Conservation (phyloP, 2,797 vertebrate genomes). For the Clarias pachynema region DNA sequence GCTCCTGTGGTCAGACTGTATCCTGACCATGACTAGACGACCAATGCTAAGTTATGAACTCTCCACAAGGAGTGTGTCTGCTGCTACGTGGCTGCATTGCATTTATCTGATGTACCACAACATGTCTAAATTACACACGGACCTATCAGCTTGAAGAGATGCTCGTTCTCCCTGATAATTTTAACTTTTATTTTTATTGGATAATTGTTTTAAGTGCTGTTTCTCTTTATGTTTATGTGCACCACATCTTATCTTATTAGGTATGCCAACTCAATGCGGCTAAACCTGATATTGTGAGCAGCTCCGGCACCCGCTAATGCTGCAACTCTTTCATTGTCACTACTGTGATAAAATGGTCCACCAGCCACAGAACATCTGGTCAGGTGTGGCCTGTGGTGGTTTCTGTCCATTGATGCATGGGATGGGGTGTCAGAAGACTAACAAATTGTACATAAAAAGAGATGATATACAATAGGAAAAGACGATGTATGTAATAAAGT, state of each 20-base stretch:
- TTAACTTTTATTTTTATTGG: neutral
- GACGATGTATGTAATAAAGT: neutral
- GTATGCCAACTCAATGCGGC: neutral
- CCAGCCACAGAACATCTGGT: neutral
- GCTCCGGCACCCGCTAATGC: neutral
- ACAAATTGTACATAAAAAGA: neutral
- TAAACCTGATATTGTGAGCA: neutral
- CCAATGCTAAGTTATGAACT: neutral
- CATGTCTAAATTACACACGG: neutral
- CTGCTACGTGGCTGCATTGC: constrained; percentile 27
- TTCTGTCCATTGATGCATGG: neutral
- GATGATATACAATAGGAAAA: neutral
- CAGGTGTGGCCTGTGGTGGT: neutral
- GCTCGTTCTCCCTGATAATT: neutral
- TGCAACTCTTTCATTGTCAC: neutral
- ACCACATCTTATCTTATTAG: neutral
- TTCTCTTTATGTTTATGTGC: neutral
- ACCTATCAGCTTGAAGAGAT: constrained; percentile 3
- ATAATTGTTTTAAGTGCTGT: neutral
- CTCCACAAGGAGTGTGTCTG: neutral
- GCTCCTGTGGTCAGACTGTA: constrained; percentile 43
- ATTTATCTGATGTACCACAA: neutral
- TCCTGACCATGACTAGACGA: constrained; percentile 2
- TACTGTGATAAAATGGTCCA: neutral
- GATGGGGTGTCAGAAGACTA: neutral